phyloP scores from a whole-genome alignment of 2,888 invertebrate species.

The Platypus cylindrus region DNA sequence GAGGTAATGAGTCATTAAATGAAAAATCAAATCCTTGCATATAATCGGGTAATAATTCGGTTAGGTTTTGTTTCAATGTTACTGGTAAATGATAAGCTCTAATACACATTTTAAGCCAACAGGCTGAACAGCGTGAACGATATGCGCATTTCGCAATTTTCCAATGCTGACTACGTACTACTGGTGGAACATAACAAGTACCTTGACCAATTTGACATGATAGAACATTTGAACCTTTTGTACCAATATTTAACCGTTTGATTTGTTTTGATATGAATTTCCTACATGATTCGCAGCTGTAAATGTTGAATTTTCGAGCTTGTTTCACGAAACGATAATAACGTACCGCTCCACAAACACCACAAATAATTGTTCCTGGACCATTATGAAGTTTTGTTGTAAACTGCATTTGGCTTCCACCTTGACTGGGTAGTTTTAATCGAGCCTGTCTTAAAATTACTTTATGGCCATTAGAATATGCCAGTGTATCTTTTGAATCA shows the following conservation, averaged over 20 bases:
- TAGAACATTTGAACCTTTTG: constrained; percentile 42
- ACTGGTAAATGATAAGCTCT: constrained; percentile 66
- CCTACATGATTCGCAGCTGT: constrained; percentile 74
- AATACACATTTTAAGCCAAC: constrained; percentile 77
- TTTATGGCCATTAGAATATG: constrained; percentile 43
- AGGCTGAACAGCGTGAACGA: constrained; percentile 69
- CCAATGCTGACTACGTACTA: constrained; percentile 58
- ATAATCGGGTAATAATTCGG: constrained; percentile 53
- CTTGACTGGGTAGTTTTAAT: constrained; percentile 33
- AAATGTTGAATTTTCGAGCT: constrained; percentile 71
- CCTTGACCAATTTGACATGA: constrained; percentile 61
- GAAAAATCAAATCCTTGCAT: constrained; percentile 37
- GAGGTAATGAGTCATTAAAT: constrained; percentile 28
- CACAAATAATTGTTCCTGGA: constrained; percentile 58
- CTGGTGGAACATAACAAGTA: constrained; percentile 58
- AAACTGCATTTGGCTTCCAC: constrained; percentile 53
- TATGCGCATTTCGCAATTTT: constrained; percentile 53
- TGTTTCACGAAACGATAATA: constrained; percentile 66
- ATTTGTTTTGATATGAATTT: constrained; percentile 77
- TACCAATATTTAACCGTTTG: constrained; percentile 50
- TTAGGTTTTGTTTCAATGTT: constrained; percentile 52
- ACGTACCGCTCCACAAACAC: constrained; percentile 65
- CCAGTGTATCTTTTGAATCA: constrained; percentile 24
- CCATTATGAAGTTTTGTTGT: constrained; percentile 35
- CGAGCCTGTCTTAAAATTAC: constrained; percentile 48